These are phyloP conservation scores for Pseudomugil tenellus DNA, from an alignment of 2,797 vertebrate species.

Conservation along the genomic window DNA sequence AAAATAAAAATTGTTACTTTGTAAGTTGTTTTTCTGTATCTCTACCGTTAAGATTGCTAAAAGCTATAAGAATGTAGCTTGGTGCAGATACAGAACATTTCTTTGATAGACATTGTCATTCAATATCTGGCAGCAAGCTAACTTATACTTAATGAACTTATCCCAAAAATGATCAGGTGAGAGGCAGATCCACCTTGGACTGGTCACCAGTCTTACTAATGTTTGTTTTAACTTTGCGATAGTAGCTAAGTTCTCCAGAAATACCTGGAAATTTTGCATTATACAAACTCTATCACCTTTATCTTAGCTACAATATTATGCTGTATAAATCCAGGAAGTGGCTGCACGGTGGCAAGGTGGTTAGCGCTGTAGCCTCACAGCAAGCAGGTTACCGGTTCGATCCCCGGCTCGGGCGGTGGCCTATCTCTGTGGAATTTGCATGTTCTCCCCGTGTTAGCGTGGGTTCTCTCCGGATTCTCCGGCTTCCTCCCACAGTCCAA, in stretches of 20 bases:
- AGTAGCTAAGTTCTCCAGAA: not conserved
- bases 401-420: too few species aligned
- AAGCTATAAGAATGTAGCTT: not conserved
- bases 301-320: not conserved
- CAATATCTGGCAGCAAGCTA: not conserved
- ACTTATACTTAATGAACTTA: not conserved
- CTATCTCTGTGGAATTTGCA: too few species aligned
- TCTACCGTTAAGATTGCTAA: not conserved
- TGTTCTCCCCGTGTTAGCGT: too few species aligned
- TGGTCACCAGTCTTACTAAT: too few species aligned
- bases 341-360: too few species aligned
- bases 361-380: too few species aligned
- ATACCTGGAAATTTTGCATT: not conserved
- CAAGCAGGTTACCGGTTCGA: too few species aligned
- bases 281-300: not conserved
- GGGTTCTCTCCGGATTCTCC: too few species aligned
- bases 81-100: not conserved
- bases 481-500: too few species aligned
- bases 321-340: too few species aligned
- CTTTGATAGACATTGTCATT: not conserved
- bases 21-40: not conserved
- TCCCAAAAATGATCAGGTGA: too few species aligned
- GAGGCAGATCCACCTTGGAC: too few species aligned
- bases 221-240: conserved; percentile 26
- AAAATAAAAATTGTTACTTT: not conserved